Evolutionary conservation across 2,113 vertebrate species (phyloP).

Genomic region (Plecturocebus donacophilus): DNA sequence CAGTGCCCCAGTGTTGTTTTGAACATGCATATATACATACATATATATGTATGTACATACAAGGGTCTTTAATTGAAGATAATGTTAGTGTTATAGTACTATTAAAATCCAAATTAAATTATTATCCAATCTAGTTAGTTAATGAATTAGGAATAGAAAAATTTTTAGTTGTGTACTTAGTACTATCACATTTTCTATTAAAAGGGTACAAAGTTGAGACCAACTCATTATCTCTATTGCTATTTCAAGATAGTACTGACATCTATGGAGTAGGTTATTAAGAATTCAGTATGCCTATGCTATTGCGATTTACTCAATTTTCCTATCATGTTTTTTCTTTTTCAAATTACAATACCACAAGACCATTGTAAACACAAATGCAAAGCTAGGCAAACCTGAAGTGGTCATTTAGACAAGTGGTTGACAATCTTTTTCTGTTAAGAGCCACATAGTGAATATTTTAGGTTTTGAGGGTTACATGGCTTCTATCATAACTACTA

Average conservation of each 20-base stretch:
- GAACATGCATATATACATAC: fast-evolving
- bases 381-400: not conserved
- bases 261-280: no score
- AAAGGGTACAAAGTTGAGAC: not conserved
- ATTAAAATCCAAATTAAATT: not conserved
- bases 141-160: not conserved
- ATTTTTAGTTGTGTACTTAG: not conserved
- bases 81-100: not conserved
- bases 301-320: not conserved
- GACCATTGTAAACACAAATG: not conserved
- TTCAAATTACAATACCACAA: not conserved
- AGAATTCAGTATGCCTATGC: not conserved
- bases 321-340: not conserved
- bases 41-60: no score
- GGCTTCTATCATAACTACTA: not conserved
- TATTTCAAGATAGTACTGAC: not conserved
- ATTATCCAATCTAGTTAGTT: not conserved
- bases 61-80: not conserved
- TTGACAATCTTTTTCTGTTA: not conserved
- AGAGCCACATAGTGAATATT: not conserved
- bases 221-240: not conserved
- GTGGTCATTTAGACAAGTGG: not conserved
- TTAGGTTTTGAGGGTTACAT: not conserved
- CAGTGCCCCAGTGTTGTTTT: not conserved
- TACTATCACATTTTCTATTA: not conserved